Evolutionary conservation across 2,113 vertebrate species (phyloP).

Genomic region (Sander lucioperca): DNA sequence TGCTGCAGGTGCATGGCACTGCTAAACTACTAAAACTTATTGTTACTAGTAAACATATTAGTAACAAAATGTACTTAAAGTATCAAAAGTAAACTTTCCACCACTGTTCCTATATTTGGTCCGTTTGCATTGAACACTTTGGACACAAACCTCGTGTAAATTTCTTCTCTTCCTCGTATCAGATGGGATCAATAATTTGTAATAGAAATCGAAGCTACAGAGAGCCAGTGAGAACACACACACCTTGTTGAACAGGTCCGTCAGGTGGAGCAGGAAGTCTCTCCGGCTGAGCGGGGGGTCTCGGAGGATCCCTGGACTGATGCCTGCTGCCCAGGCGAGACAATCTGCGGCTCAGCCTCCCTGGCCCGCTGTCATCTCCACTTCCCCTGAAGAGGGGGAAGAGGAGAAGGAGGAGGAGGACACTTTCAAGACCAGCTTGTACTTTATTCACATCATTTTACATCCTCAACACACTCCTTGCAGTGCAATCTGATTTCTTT

Average conservation of each 20-base stretch:
- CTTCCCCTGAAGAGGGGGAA: slow-evolving; percentile 59
- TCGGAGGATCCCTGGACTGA: slow-evolving; percentile 71
- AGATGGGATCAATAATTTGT: background rate
- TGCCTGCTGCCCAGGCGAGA: slow-evolving; percentile 79
- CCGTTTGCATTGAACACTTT: background rate
- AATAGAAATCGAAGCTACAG: background rate
- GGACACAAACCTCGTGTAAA: background rate
- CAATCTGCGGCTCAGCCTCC: slow-evolving; percentile 77
- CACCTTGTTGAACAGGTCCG: slow-evolving; percentile 64
- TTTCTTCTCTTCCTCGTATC: background rate
- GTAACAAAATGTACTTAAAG: too few species aligned
- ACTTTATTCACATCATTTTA: background rate
- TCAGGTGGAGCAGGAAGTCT: slow-evolving; percentile 44
- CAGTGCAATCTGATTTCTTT: background rate
- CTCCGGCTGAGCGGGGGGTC: slow-evolving; percentile 61
- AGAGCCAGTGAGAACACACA: background rate
- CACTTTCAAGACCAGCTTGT: background rate
- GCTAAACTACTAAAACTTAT: too few species aligned
- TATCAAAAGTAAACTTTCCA: too few species aligned
- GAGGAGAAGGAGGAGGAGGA: background rate
- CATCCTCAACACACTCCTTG: background rate
- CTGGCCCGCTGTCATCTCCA: slow-evolving; percentile 73
- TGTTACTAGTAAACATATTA: too few species aligned
- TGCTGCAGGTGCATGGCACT: background rate
- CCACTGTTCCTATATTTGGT: too few species aligned